phyloP scores from a whole-genome alignment of 2,888 invertebrate genomes.

The Ceraclea dissimilis region DNA sequence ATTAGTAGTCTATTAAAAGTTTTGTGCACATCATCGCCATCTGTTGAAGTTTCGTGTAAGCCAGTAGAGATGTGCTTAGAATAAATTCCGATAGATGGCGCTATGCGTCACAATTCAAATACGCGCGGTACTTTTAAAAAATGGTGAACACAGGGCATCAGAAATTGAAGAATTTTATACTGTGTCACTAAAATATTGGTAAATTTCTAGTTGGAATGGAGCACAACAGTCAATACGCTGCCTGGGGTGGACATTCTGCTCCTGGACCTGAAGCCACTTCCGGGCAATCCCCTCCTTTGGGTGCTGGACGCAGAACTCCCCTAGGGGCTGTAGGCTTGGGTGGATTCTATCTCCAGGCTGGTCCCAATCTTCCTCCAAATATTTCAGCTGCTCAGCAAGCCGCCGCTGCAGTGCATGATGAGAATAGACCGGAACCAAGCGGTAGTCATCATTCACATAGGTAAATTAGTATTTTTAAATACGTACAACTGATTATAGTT shows the following conservation, averaged over 20 bases:
- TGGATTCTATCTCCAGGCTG: conserved; percentile 77
- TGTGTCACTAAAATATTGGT: too few relatives aligned
- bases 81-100: too few relatives aligned
- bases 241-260: conserved; percentile 31
- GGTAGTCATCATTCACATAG: conserved; percentile 45
- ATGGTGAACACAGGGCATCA: too few relatives aligned
- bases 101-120: too few relatives aligned
- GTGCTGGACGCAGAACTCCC: conserved; percentile 66
- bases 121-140: too few relatives aligned
- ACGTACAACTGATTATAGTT: neutral
- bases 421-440: conserved; percentile 68
- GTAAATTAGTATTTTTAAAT: too few relatives aligned
- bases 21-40: too few relatives aligned
- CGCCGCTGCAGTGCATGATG: conserved; percentile 54
- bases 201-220: neutral
- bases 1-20: too few relatives aligned
- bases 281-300: conserved; percentile 45
- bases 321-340: conserved; percentile 77
- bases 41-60: too few relatives aligned
- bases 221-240: conserved; percentile 14
- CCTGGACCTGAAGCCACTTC: conserved; percentile 7
- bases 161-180: too few relatives aligned
- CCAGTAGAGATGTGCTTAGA: too few relatives aligned
- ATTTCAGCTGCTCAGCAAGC: conserved; percentile 44
- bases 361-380: conserved; percentile 45